Evolutionary conservation across 1,140 invertebrate species (phyloP).

Genomic region (Drosophila mojavensis): DNA sequence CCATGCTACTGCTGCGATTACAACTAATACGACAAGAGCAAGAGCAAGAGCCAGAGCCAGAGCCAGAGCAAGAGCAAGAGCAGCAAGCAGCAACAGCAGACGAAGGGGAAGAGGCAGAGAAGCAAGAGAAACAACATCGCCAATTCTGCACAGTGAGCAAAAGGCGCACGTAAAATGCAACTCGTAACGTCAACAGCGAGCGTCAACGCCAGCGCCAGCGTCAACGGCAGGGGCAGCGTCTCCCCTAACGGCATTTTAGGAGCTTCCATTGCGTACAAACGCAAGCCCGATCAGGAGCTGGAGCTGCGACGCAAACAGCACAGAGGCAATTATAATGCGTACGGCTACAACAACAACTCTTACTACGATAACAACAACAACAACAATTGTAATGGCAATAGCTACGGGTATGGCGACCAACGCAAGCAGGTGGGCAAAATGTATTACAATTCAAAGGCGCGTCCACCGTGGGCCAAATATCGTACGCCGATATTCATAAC

Average conservation of each 20-base stretch:
- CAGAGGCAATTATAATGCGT: constrained; percentile 27
- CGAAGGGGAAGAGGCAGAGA: neutral
- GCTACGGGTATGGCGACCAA: neutral
- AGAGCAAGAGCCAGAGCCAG: neutral
- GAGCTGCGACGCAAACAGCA: constrained; percentile 51
- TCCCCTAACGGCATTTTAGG: neutral
- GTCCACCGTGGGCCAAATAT: constrained; percentile 41
- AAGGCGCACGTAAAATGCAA: constrained; percentile 8
- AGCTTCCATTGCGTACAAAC: constrained; percentile 31
- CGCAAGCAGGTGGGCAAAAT: constrained; percentile 46
- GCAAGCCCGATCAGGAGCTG: constrained; percentile 61
- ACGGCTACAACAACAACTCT: constrained; percentile 9
- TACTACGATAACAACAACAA: constrained; percentile 1
- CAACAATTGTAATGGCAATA: neutral
- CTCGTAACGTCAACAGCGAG: neutral
- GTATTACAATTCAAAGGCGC: constrained; percentile 63
- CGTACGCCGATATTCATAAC: constrained; percentile 11
- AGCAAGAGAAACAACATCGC: constrained; percentile 12
- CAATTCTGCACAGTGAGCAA: too few relatives aligned
- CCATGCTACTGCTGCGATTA: neutral
- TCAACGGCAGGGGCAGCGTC: neutral
- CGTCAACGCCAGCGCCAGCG: neutral
- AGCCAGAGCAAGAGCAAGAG: neutral
- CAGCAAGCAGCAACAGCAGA: neutral
- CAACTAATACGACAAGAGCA: neutral